Evolutionary conservation across 2,113 vertebrate genomes (phyloP).

Genomic region (Syngnathus typhle): DNA sequence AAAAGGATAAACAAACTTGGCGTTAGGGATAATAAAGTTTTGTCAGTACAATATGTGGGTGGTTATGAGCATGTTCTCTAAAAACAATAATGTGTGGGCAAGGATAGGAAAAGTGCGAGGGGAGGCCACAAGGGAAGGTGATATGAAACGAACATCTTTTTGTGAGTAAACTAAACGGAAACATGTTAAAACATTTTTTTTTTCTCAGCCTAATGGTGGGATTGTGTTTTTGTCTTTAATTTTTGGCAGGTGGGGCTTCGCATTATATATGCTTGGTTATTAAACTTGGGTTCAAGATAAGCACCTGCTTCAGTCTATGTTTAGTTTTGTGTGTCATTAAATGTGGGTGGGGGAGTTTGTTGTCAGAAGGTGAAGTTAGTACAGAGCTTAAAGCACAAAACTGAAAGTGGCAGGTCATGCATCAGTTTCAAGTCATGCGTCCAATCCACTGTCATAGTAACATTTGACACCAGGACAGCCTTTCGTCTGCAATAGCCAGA

Average conservation of each 20-base stretch:
- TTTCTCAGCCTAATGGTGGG: not conserved
- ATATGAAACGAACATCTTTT: not conserved
- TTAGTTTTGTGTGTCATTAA: not conserved
- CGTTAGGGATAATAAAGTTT: not conserved
- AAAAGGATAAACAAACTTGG: not conserved
- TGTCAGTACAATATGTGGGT: not conserved
- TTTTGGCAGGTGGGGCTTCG: not conserved
- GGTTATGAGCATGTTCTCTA: conserved; percentile 1
- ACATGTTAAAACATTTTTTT: not conserved
- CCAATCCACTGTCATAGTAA: conserved; percentile 12
- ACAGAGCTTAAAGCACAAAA: not conserved
- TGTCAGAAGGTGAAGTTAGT: not conserved
- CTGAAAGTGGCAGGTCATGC: conserved; percentile 6
- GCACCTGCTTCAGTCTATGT: too few species aligned
- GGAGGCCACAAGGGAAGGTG: not conserved
- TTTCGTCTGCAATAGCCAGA: conserved; percentile 7
- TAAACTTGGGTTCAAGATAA: too few species aligned
- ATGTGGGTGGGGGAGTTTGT: not conserved
- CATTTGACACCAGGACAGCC: not conserved
- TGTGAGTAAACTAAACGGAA: not conserved
- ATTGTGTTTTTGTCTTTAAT: not conserved
- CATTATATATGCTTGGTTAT: too few species aligned
- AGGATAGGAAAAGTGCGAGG: not conserved
- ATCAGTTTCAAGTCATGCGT: conserved; percentile 14
- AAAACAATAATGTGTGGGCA: not conserved